Conservation (phyloP, 53 echinoderm and acorn worm genomes). For the Zoroaster sp. region DNA sequence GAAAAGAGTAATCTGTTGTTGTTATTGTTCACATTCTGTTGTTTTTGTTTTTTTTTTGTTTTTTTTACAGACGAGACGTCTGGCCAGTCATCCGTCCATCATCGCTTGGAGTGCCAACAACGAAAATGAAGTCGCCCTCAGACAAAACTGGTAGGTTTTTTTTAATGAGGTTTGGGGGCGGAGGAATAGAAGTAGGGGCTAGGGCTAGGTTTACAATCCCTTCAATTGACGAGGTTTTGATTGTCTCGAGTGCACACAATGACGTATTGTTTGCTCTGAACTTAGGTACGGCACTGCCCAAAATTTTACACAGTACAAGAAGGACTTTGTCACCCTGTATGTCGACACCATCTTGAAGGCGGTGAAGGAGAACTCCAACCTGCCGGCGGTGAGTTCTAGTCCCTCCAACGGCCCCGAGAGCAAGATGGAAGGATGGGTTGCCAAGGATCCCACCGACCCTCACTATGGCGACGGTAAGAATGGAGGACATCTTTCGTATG, state of each 20-base stretch:
- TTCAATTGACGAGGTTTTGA: too few relatives aligned
- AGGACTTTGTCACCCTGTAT: slow-evolving; percentile 83
- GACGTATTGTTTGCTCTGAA: too few relatives aligned
- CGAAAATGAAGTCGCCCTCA: slow-evolving; percentile 87
- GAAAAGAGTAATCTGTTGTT: too few relatives aligned
- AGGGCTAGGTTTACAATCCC: too few relatives aligned
- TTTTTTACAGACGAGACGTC: slow-evolving; percentile 68
- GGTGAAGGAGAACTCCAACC: slow-evolving; percentile 42
- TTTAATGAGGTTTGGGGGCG: too few relatives aligned
- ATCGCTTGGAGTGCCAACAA: slow-evolving; percentile 94
- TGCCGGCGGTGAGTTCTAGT: slow-evolving; percentile 84
- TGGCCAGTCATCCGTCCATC: slow-evolving; percentile 78
- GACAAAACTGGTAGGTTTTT: slow-evolving; percentile 78
- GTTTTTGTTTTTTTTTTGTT: too few relatives aligned
- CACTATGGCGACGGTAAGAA: slow-evolving; percentile 87
- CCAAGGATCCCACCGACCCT: slow-evolving; percentile 74
- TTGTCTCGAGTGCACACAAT: too few relatives aligned
- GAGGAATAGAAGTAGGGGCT: too few relatives aligned
- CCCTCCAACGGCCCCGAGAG: slow-evolving; percentile 87
- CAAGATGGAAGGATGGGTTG: slow-evolving; percentile 79
- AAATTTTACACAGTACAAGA: slow-evolving; percentile 75
- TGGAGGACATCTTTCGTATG: too few relatives aligned
- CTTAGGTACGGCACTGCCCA: slow-evolving; percentile 83
- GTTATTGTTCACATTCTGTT: too few relatives aligned
- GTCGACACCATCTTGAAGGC: slow-evolving; percentile 66